Evolutionary conservation across 1,140 invertebrate genomes (phyloP), one percentile per base, ranked within the genome.

Genomic region (Drosophila sp.): DNA sequence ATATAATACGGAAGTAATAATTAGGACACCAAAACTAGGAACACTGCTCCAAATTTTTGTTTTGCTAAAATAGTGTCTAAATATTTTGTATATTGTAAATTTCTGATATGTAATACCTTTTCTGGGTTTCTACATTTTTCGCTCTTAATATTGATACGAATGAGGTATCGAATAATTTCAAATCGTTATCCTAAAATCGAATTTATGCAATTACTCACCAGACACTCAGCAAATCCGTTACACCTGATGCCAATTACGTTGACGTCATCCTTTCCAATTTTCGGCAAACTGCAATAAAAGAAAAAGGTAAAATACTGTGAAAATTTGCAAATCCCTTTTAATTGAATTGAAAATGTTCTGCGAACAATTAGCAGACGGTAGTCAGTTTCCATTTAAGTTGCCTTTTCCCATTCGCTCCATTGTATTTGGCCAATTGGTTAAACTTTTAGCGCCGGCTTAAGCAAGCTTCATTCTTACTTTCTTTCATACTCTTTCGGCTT

Each of bases 231-330:
- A 53, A 53, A 56, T 16, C 46, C 43, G 43, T 54, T 76, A 18
- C 40, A 62, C 14, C 51, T 54, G 50, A 58, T 62, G 21, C 61
- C 76, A 56, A 71, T 65, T n/a, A 76, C 48, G 59, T 36, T 75
- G 14, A 51, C 27, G 59, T 61, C 76, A 32, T 65, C 59, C 38
- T 73, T 77, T 72, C 63, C 64, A 4, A 9, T 70, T 76, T 70
- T 77, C 25, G 73, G 76, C 41, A 83, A 78, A 72, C 83, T 89
- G 73, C 40, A 83, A 62, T 29, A 62, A 62, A 83, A 41, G 18
- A 46, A 16, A 50, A 46, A 66, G 29, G 40, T 9, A 7, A 43
- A 57, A 27, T 27, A 69, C 54, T 46, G n/a, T 4, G 18, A 32
- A 34, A 57, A 41, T 51, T 57, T 11, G 27, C 25, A 21, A 41